These are phyloP conservation scores for Drosophila baimaii DNA, from an alignment of 1,140 invertebrate genomes.

Conservation along the genomic window DNA sequence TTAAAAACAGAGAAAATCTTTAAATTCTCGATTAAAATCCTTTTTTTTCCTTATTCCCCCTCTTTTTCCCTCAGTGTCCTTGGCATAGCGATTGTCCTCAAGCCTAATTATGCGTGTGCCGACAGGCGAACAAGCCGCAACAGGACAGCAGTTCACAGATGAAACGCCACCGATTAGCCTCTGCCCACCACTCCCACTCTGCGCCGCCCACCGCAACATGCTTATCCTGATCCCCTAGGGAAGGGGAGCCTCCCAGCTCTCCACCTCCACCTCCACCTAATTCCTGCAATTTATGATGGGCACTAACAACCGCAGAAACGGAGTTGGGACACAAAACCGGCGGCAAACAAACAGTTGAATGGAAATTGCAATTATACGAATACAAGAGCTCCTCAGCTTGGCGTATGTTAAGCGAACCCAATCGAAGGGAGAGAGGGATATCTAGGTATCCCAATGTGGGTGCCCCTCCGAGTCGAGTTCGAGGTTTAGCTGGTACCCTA, in stretches of 20 bases:
- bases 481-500: slow-evolving; percentile 46
- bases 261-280: slow-evolving; percentile 10
- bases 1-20: background rate
- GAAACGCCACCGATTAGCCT: slow-evolving; percentile 79
- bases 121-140: slow-evolving; percentile 58
- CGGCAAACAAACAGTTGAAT: slow-evolving; percentile 78
- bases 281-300: slow-evolving; percentile 74
- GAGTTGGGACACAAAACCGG: slow-evolving; percentile 53
- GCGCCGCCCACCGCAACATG: background rate
- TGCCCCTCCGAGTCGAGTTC: slow-evolving; percentile 23
- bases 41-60: background rate
- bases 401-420: slow-evolving; percentile 16
- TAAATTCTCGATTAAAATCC: fast-evolving
- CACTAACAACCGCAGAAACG: slow-evolving; percentile 73
- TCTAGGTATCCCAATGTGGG: slow-evolving; percentile 35
- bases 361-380: slow-evolving; percentile 77
- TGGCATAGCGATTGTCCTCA: slow-evolving; percentile 42
- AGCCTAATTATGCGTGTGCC: slow-evolving; percentile 79
- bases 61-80: slow-evolving; percentile 10
- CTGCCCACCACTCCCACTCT: slow-evolving; percentile 29
- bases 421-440: slow-evolving; percentile 8
- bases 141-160: slow-evolving; percentile 53
- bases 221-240: slow-evolving; percentile 11
- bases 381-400: slow-evolving; percentile 25
- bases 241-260: background rate